Evolutionary conservation across 2,888 invertebrate species (phyloP).

Genomic region (Blomia tropicalis): DNA sequence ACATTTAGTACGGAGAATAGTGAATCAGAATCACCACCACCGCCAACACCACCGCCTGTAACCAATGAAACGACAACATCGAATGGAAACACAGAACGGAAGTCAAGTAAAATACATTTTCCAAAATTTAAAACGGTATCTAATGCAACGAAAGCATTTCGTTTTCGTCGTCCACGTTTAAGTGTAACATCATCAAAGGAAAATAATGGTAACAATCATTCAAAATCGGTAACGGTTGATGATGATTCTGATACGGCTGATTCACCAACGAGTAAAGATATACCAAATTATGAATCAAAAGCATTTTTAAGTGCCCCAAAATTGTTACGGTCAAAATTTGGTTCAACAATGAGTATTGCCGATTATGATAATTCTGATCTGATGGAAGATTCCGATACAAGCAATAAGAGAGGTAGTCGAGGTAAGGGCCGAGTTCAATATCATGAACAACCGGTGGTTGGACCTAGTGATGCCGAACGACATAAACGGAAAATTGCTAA

Average conservation of each 20-base stretch:
- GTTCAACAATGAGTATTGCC: slow-evolving; percentile 30
- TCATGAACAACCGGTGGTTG: slow-evolving; percentile 67
- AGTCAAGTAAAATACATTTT: slow-evolving; percentile 12
- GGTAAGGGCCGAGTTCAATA: slow-evolving; percentile 23
- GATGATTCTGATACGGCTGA: slow-evolving; percentile 26
- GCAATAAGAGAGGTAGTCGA: slow-evolving; percentile 8
- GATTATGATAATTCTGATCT: slow-evolving; percentile 29
- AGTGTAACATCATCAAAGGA: too few relatives aligned
- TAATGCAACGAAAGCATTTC: neutral
- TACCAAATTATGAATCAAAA: slow-evolving; percentile 20
- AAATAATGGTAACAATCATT: slow-evolving; percentile 11
- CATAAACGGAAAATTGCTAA: slow-evolving; percentile 81
- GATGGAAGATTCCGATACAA: slow-evolving; percentile 24
- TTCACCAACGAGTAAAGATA: slow-evolving; percentile 21
- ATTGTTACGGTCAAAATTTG: slow-evolving; percentile 26
- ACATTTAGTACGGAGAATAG: neutral
- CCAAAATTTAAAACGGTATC: neutral
- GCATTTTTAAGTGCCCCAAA: slow-evolving; percentile 23
- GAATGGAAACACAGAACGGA: neutral
- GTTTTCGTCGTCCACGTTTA: neutral
- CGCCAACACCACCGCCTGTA: too few relatives aligned
- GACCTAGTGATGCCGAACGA: slow-evolving; percentile 62
- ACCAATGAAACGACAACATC: neutral
- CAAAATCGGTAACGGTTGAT: slow-evolving; percentile 21
- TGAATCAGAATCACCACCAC: too few relatives aligned